These are phyloP conservation scores for Therioaphis trifolii DNA, from an alignment of 2,888 invertebrate species.

Conservation along the genomic window DNA sequence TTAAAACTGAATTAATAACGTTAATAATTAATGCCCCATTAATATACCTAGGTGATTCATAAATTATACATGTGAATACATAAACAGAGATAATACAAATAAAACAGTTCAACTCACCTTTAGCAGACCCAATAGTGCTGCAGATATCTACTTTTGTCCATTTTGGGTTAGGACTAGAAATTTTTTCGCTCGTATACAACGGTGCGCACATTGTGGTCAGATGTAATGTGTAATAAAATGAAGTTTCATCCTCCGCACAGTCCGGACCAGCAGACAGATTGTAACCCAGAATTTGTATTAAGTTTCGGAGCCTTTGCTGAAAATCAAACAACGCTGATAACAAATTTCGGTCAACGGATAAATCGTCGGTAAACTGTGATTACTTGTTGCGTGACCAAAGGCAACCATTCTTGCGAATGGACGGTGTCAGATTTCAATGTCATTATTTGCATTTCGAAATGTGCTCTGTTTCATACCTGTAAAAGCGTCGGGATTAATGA, in stretches of 20 bases:
- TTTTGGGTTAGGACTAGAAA: slow-evolving; percentile 79
- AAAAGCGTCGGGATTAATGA: not conserved
- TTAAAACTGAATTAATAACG: too few relatives aligned
- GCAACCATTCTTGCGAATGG: slow-evolving; percentile 82
- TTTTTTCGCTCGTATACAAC: slow-evolving; percentile 84
- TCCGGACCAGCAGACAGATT: slow-evolving; percentile 72
- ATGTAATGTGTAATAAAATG: slow-evolving; percentile 84
- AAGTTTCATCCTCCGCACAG: slow-evolving; percentile 71
- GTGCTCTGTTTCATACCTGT: slow-evolving; percentile 32
- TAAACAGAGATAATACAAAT: too few relatives aligned
- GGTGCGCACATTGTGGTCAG: slow-evolving; percentile 84
- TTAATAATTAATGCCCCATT: too few relatives aligned
- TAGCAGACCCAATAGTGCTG: slow-evolving; percentile 66
- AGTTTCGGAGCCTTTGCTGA: slow-evolving; percentile 80
- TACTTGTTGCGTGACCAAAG: slow-evolving; percentile 86
- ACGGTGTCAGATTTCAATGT: slow-evolving; percentile 69
- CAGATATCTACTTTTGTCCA: slow-evolving; percentile 81
- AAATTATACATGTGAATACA: too few relatives aligned
- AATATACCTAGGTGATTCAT: too few relatives aligned
- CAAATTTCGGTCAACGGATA: not conserved
- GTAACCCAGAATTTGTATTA: slow-evolving; percentile 80
- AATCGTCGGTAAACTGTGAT: slow-evolving; percentile 59
- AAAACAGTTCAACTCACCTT: slow-evolving; percentile 65
- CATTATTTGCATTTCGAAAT: slow-evolving; percentile 60
- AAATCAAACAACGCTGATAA: slow-evolving; percentile 47